These are phyloP conservation scores for Athrips mouffetella DNA, from an alignment of 2,888 invertebrate genomes.

Conservation along the genomic window DNA sequence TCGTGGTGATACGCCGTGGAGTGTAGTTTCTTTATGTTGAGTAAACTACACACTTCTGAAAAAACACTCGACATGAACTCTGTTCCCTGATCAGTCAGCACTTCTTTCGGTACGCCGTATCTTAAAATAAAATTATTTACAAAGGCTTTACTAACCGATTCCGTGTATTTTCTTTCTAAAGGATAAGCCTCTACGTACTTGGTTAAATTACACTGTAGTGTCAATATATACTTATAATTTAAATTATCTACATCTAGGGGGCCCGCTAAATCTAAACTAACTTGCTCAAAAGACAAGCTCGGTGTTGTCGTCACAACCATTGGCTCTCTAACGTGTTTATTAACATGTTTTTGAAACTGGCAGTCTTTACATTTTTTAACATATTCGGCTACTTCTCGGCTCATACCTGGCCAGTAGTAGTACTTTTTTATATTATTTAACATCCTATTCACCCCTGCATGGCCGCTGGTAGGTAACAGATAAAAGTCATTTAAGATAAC, in stretches of 20 bases:
- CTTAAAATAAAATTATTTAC: conserved; percentile 6
- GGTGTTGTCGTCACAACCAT: conserved; percentile 16
- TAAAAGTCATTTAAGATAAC: neutral
- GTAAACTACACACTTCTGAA: conserved; percentile 23
- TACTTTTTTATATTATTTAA: conserved; percentile 3
- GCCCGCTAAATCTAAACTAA: conserved; percentile 17
- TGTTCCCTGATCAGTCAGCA: conserved; percentile 21
- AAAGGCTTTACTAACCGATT: neutral
- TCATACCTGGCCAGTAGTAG: conserved; percentile 1
- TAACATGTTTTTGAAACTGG: conserved; percentile 10
- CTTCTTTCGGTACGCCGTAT: conserved; percentile 17
- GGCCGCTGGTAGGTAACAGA: conserved; percentile 13
- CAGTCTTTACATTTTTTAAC: conserved; percentile 13
- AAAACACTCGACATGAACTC: conserved; percentile 20
- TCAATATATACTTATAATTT: conserved; percentile 6
- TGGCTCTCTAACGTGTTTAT: conserved; percentile 13
- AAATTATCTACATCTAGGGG: conserved; percentile 16
- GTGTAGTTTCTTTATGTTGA: conserved; percentile 22
- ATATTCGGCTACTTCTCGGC: neutral
- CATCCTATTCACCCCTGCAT: conserved; percentile 14
- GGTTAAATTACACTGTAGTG: neutral
- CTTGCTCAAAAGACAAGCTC: conserved; percentile 15
- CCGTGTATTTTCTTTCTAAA: neutral
- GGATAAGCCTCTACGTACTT: conserved; percentile 2
- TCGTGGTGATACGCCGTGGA: conserved; percentile 26